Evolutionary conservation across 2,888 invertebrate species (phyloP).

Genomic region (Sesia bembeciformis): DNA sequence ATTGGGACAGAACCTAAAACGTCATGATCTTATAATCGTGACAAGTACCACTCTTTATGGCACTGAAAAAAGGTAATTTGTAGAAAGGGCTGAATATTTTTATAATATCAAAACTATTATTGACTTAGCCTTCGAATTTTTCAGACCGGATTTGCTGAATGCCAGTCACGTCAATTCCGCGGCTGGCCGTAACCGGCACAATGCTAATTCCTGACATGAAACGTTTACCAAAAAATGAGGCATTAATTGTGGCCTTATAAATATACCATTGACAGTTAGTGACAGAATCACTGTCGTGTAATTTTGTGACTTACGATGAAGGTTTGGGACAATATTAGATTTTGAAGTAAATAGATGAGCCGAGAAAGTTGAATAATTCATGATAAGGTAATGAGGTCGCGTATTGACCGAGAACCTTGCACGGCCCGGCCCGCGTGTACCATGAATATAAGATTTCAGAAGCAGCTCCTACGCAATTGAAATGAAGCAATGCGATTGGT

Average conservation of each 20-base stretch:
- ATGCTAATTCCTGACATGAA: slow-evolving; percentile 23
- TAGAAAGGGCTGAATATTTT: no score
- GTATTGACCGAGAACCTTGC: slow-evolving; percentile 28
- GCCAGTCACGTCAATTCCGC: slow-evolving; percentile 51
- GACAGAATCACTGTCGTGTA: no score
- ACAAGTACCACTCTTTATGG: no score
- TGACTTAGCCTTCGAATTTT: slow-evolving; percentile 24
- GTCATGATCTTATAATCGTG: no score
- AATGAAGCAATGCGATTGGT: slow-evolving; percentile 28
- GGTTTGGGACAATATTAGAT: no score
- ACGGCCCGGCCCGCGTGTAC: slow-evolving; percentile 12
- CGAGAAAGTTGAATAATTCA: slow-evolving; percentile 42
- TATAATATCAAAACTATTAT: no score
- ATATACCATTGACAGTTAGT: no score
- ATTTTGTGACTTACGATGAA: no score
- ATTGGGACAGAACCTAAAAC: no score
- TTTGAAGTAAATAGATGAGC: not conserved
- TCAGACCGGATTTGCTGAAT: slow-evolving; percentile 32
- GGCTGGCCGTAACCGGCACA: slow-evolving; percentile 49
- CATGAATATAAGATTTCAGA: slow-evolving; percentile 29
- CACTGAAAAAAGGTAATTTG: no score
- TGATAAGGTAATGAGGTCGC: slow-evolving; percentile 33
- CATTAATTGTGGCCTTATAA: no score
- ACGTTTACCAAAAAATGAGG: no score
- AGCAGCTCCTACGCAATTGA: slow-evolving; percentile 14